Percentiles rank a stretch among this genome's conserved stretches.
phyloP scores from a whole-genome alignment of 1,140 invertebrate species.

The Dryas iulia region DNA sequence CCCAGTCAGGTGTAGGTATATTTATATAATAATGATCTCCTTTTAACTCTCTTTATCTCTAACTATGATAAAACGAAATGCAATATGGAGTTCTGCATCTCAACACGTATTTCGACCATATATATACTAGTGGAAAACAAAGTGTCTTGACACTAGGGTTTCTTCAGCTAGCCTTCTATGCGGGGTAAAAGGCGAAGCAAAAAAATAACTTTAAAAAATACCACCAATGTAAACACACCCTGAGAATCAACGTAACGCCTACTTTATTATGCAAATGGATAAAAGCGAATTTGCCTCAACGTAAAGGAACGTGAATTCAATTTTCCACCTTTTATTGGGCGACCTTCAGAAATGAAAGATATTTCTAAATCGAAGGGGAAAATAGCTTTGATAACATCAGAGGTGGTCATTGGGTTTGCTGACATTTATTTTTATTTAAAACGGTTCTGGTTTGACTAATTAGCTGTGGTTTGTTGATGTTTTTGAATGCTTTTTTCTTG shows the following conservation, averaged over 20 bases:
- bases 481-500: not conserved
- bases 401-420: constrained; percentile 8
- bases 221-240: constrained; percentile 14
- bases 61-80: no score
- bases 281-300: constrained; percentile 37
- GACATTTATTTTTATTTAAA: not conserved
- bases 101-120: no score
- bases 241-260: constrained; percentile 30
- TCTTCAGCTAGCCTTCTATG: no score
- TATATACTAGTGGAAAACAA: no score
- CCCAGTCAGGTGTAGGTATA: no score
- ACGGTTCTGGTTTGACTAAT: not conserved
- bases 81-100: no score
- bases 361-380: constrained; percentile 35
- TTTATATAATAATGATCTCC: no score
- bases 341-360: constrained; percentile 36
- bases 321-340: constrained; percentile 38
- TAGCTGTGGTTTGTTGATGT: not conserved
- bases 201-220: not conserved
- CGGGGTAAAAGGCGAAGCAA: no score
- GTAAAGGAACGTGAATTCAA: constrained; percentile 39
- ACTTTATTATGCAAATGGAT: constrained; percentile 41
- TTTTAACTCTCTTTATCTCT: no score
- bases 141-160: no score
- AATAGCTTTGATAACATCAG: constrained; percentile 29